A percentile compares a stretch with the other conserved stretches of the same genome.
phyloP scores from a whole-genome alignment of 2,888 invertebrate genomes.

The Cyclophora punctaria region DNA sequence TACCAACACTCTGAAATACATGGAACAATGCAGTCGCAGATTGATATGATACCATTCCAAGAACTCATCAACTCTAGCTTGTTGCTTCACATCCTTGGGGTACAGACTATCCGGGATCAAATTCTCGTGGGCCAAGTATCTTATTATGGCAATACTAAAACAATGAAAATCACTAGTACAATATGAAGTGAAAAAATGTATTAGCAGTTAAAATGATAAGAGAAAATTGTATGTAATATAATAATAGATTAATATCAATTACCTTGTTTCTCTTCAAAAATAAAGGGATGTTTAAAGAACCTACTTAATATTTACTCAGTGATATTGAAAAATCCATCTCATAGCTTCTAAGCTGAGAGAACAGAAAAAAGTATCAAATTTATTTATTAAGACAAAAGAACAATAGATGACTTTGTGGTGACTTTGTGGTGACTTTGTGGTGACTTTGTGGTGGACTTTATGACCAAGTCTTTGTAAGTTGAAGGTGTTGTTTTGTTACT shows the following conservation, averaged over 20 bases:
- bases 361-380: too few species aligned
- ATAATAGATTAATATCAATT: neutral
- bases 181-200: slow-evolving; percentile 18
- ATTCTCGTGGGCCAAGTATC: slow-evolving; percentile 77
- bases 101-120: slow-evolving; percentile 77
- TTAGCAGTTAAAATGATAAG: slow-evolving; percentile 1
- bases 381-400: too few species aligned
- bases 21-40: slow-evolving; percentile 74
- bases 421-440: too few species aligned
- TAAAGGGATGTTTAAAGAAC: neutral
- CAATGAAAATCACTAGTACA: too few species aligned
- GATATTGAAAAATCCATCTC: too few species aligned
- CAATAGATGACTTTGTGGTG: too few species aligned
- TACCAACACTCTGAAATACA: slow-evolving; percentile 79
- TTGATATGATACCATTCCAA: slow-evolving; percentile 86
- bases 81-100: slow-evolving; percentile 75
- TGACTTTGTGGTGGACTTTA: too few species aligned
- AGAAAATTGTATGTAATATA: neutral
- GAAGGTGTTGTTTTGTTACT: too few species aligned
- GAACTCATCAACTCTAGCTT: slow-evolving; percentile 82
- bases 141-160: slow-evolving; percentile 81
- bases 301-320: neutral
- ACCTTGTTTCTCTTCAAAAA: neutral
- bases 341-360: too few species aligned
- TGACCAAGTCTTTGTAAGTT: too few species aligned